Conservation (phyloP, 1,140 invertebrate genomes). For the Rhyacophila brunnea region DNA sequence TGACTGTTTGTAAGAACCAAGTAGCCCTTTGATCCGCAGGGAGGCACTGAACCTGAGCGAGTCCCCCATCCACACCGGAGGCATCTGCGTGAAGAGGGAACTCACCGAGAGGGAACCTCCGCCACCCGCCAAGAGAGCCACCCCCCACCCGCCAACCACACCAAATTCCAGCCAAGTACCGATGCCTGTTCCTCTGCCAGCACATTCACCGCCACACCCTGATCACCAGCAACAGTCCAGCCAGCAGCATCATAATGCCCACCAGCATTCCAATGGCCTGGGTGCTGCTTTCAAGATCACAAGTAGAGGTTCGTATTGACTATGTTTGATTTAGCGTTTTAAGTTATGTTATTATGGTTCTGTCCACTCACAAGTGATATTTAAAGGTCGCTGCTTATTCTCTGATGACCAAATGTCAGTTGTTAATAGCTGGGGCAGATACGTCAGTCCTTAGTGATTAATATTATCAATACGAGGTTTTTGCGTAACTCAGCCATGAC, state of each 20-base stretch:
- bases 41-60: constrained; percentile 64
- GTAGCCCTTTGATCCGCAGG: constrained; percentile 41
- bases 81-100: constrained; percentile 59
- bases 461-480: too few species aligned
- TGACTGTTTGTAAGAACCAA: constrained; percentile 12
- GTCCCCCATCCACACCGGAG: constrained; percentile 45
- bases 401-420: too few species aligned
- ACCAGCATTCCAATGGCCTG: constrained; percentile 47
- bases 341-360: too few species aligned
- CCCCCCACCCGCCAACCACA: constrained; percentile 39
- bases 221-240: constrained; percentile 23
- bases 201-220: constrained; percentile 39
- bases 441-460: too few species aligned
- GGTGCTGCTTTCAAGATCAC: constrained; percentile 88
- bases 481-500: too few species aligned
- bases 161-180: constrained; percentile 42
- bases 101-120: constrained; percentile 56
- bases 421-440: too few species aligned
- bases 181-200: constrained; percentile 51
- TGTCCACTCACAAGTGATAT: too few species aligned
- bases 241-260: constrained; percentile 35
- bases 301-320: constrained; percentile 71
- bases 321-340: too few species aligned
- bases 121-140: constrained; percentile 61
- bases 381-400: too few species aligned